Evolutionary conservation across 2,113 vertebrate genomes (phyloP), one percentile per base, ranked within the genome.

Genomic region (Colaptes auratus): DNA sequence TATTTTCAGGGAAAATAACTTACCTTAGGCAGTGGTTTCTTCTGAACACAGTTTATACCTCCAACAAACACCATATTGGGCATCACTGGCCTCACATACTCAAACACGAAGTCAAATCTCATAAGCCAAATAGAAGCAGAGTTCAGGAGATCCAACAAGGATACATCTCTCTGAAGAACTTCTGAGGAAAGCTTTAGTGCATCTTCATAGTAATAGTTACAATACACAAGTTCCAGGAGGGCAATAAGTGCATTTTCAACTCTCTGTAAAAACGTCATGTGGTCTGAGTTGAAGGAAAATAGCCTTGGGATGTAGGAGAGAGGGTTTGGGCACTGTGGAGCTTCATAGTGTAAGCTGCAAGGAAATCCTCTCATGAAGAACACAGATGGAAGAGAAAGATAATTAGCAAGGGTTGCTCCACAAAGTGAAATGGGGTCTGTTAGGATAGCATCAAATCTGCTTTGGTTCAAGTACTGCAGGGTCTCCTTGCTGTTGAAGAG

Each of bases 61-160:
- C 98, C 99, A 6, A 99, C 71, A 31, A 98, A 97, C 31, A 98
- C 76, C 85, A 98, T 96, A 79, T 98, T 99, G 42, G 99, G 99
- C 98, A 99, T 98, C 44, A 98, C 85, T 0, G 98, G 98, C 28
- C 98, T 98, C 14, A 98, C 98, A 2, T 97, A 97, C 55, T 99
- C 98, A 6, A 99, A 86, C 2, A 97, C 98, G 67, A 98, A 98
- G 94, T 99, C 98, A 1, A 95, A 97, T 84, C 98, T 98, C 71
- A 98, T 59, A 63, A 99, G 88, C 98, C 98, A 98, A 60, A 99
- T 7, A 3, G 97, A 97, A 56, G 96, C 97, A 23, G 93, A 82
- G 28, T 69, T 94, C 79, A 98, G 76, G 3, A 98, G 96, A 30
- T 98, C 93, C 0, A 60, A 20, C 17, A 98, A 8, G 27, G 95